Percentiles rank a stretch among this genome's conserved stretches.
phyloP scores from a whole-genome alignment of 2,888 invertebrate species.

The Dasypogon diadema region DNA sequence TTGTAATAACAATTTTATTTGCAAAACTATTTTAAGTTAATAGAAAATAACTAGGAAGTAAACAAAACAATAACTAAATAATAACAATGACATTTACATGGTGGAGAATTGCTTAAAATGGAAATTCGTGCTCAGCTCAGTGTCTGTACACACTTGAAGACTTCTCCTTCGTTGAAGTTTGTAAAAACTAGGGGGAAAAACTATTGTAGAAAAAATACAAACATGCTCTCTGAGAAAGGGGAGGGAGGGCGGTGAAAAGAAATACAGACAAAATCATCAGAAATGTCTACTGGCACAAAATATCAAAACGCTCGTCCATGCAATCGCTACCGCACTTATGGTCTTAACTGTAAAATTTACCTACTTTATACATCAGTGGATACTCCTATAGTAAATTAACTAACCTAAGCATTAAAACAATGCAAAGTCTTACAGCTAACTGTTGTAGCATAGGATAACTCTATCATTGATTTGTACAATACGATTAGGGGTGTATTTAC shows the following conservation, averaged over 20 bases:
- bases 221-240: slow-evolving; percentile 4
- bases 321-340: slow-evolving; percentile 12
- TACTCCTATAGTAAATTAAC: slow-evolving; percentile 32
- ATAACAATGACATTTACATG: slow-evolving; percentile 44
- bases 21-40: slow-evolving; percentile 46
- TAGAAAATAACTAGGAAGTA: slow-evolving; percentile 44
- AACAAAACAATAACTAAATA: slow-evolving; percentile 45
- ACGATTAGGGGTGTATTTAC: slow-evolving; percentile 14
- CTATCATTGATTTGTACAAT: slow-evolving; percentile 31
- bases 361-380: slow-evolving; percentile 33
- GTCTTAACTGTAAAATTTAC: slow-evolving; percentile 9
- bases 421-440: slow-evolving; percentile 17
- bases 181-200: not conserved
- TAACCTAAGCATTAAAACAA: slow-evolving; percentile 26
- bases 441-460: slow-evolving; percentile 16
- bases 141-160: slow-evolving; percentile 7
- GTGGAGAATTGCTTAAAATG: slow-evolving; percentile 28
- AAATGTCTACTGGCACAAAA: slow-evolving; percentile 44
- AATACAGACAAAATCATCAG: not conserved
- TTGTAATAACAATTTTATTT: slow-evolving; percentile 43
- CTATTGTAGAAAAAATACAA: slow-evolving; percentile 14
- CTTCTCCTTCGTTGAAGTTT: slow-evolving; percentile 1
- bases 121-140: slow-evolving; percentile 9
- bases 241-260: not conserved
- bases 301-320: slow-evolving; percentile 16